Evolutionary conservation across 2,797 vertebrate species (phyloP).

Genomic region (Spinus olivaceus): DNA sequence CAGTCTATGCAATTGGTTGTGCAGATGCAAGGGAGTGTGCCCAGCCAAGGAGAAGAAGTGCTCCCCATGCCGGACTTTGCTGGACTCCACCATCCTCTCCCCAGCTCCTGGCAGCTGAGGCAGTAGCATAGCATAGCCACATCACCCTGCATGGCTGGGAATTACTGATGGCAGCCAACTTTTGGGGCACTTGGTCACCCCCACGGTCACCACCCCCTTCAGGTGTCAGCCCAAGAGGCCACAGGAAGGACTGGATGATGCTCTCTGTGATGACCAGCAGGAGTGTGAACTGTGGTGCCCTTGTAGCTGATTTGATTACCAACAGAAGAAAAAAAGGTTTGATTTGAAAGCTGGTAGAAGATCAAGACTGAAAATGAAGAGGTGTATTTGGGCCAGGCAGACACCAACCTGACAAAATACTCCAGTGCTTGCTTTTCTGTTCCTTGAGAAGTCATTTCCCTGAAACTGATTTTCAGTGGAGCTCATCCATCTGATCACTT

Average conservation of each 20-base stretch:
- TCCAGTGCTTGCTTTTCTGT: not conserved
- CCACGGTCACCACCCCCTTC: not conserved
- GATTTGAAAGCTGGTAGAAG: not conserved
- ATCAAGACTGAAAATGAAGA: not conserved
- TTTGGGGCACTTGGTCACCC: not conserved
- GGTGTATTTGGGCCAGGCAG: not conserved
- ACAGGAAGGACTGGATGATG: not conserved
- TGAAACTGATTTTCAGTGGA: not conserved
- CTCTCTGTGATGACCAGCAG: not conserved
- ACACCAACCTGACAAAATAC: not conserved
- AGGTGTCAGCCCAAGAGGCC: not conserved
- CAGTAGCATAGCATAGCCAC: not conserved
- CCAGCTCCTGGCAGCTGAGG: not conserved
- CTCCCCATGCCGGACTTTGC: not conserved
- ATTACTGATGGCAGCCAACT: not conserved
- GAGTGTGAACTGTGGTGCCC: not conserved
- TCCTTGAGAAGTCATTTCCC: not conserved
- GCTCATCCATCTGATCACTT: not conserved
- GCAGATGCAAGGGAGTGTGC: conserved; percentile 27
- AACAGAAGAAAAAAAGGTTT: not conserved
- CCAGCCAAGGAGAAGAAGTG: not conserved
- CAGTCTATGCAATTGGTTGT: conserved; percentile 43
- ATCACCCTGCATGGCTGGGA: not conserved
- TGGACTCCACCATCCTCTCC: not conserved
- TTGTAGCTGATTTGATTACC: not conserved